Evolutionary conservation across 2,797 vertebrate genomes (phyloP), one percentile per base, ranked within the genome.

Genomic region (Pagetopsis macropterus): DNA sequence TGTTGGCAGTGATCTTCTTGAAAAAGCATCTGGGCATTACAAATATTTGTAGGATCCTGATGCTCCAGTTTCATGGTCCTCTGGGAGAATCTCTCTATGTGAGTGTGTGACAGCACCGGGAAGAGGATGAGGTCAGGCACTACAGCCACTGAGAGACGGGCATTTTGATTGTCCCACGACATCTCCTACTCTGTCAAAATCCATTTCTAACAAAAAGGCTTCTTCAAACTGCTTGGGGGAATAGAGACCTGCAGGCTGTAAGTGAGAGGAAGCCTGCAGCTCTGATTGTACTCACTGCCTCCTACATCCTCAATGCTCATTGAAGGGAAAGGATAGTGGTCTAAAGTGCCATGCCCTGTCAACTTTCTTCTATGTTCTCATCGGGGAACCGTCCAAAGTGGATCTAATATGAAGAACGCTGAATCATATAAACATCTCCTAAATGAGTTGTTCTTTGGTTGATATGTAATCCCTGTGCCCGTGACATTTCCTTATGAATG

Each of bases 31-130:
- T 81, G 72, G 56, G 80, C 79, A 72, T 81, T 69, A 81, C 81
- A 86, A 90, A 90, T 90, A 89, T 88, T 88, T 91, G 91, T 88
- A 88, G 82, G 83, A 85, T 81, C 61, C 58, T 69, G 76, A 75
- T 88, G 89, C 87, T 93, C 85, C 76, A 91, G 70, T 89, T 91
- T 85, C 67, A 75, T 2, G 33, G n/a, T 86, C 85, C 79, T 63
- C 70, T 83, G 87, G 67, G 84, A 85, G 64, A 70, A 74, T 68
- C 31, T 27, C 60, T 72, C 84, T 85, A 72, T 81, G 71, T 69
- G 64, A 71, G 65, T 45, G 54, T 56, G 48, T 87, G 74, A 86
- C 79, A 74, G 65, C 76, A 81, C 67, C 21, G 56, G 72, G 65
- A 82, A 74, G 54, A 66, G 27, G 31, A 70, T 41, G 72, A 83